A percentile compares a stretch with the other conserved stretches of the same genome.
These are phyloP conservation scores for Umimayanthus chanpuru DNA, from an alignment of 92 coral and sea anemone genomes.

Conservation along the genomic window DNA sequence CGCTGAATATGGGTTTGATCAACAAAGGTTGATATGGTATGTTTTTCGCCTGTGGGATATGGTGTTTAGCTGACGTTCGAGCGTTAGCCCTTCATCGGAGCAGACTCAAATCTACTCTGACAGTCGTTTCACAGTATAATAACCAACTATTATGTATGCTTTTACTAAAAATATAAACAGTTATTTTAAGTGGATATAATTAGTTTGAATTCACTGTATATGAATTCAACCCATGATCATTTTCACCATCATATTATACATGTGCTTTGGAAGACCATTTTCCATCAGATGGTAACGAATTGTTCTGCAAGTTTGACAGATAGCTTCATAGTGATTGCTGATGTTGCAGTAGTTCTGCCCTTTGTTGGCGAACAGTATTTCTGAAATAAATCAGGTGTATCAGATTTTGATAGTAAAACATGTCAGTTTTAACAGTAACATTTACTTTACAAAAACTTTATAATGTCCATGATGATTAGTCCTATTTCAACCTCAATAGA, in stretches of 20 bases:
- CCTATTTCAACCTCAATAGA: too few species aligned
- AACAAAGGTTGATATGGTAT: too few species aligned
- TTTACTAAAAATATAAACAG: neutral
- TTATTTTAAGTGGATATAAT: neutral
- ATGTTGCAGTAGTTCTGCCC: neutral
- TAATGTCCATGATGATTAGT: too few species aligned
- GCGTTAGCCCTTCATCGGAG: too few species aligned
- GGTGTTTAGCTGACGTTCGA: too few species aligned
- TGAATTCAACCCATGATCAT: neutral
- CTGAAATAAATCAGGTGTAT: too few species aligned
- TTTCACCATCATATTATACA: constrained; percentile 16
- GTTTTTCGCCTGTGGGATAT: too few species aligned
- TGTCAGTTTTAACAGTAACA: too few species aligned
- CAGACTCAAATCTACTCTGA: neutral
- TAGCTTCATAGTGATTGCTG: constrained; percentile 18
- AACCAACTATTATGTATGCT: neutral
- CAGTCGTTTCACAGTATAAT: neutral
- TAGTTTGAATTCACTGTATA: neutral
- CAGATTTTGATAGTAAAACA: too few species aligned
- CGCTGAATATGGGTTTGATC: too few species aligned
- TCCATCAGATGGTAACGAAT: constrained; percentile 28
- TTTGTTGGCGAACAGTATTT: too few species aligned
- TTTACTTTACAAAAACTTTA: too few species aligned
- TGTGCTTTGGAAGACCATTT: constrained; percentile 54
- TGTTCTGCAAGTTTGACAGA: constrained; percentile 17